Evolutionary conservation across 2,797 vertebrate genomes (phyloP).

Genomic region (Masticophis lateralis): DNA sequence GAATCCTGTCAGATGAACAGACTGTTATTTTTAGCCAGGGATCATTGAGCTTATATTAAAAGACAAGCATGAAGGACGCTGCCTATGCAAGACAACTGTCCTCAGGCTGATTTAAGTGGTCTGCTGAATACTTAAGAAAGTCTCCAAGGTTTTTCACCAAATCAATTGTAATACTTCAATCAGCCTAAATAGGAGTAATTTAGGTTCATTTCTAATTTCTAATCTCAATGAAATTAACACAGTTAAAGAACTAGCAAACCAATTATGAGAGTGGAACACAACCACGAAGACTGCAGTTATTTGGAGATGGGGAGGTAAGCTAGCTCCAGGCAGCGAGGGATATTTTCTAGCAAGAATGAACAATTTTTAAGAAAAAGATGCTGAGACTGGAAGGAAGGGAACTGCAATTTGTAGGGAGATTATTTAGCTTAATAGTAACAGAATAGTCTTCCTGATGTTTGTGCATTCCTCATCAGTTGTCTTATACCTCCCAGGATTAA

Average conservation of each 20-base stretch:
- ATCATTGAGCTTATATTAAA: background rate
- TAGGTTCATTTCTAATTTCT: slow-evolving; percentile 9
- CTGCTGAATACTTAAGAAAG: background rate
- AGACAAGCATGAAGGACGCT: background rate
- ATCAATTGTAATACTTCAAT: background rate
- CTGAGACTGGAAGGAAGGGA: background rate
- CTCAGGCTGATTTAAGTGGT: background rate
- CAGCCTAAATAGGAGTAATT: background rate
- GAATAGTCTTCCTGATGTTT: background rate
- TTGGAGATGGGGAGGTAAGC: background rate
- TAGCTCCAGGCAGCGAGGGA: background rate
- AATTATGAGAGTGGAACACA: background rate
- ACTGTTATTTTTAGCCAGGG: background rate
- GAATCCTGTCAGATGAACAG: background rate
- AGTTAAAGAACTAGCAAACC: background rate
- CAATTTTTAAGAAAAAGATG: background rate
- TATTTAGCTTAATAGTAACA: background rate
- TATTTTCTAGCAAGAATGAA: background rate
- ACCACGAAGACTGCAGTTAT: background rate
- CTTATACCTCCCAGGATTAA: background rate
- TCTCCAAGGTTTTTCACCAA: background rate
- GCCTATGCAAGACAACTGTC: background rate
- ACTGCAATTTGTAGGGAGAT: background rate
- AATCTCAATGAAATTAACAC: slow-evolving; percentile 45
- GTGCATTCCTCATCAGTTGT: background rate